Conservation (phyloP, 35 echinoderm and acorn worm species). For the Heliocidaris tuberculata region DNA sequence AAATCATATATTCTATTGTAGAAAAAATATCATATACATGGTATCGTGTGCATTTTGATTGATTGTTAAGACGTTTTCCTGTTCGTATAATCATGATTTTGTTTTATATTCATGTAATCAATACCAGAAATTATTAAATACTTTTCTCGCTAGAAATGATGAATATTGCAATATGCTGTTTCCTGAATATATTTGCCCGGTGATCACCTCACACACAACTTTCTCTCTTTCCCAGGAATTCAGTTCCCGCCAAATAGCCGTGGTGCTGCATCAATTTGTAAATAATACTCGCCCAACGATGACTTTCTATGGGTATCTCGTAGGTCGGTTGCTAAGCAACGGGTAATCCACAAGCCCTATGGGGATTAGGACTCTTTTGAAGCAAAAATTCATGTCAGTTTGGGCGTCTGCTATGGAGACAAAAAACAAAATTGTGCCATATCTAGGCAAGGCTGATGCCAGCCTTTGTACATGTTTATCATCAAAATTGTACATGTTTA, state of each 20-base stretch:
- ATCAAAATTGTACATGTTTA: neutral
- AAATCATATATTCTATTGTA: too few relatives aligned
- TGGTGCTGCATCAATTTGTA: neutral
- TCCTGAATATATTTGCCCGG: too few relatives aligned
- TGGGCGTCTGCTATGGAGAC: neutral
- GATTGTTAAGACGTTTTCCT: too few relatives aligned
- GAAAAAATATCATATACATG: too few relatives aligned
- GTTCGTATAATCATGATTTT: too few relatives aligned
- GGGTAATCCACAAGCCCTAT: neutral
- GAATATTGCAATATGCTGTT: too few relatives aligned
- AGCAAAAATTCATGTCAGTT: neutral
- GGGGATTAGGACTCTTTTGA: neutral
- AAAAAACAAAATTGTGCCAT: neutral
- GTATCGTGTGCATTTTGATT: too few relatives aligned
- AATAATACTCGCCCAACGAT: neutral
- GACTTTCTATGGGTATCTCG: conserved; percentile 15
- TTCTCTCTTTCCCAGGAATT: neutral
- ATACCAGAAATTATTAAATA: too few relatives aligned
- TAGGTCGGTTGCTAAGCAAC: neutral
- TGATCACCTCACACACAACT: neutral
- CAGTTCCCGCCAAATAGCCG: neutral
- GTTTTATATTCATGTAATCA: too few relatives aligned
- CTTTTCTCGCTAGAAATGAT: too few relatives aligned
- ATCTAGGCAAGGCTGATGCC: neutral
- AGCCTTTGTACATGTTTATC: neutral